Evolutionary conservation across 2,113 vertebrate species (phyloP).

Genomic region (Corythornis madagascariensis): DNA sequence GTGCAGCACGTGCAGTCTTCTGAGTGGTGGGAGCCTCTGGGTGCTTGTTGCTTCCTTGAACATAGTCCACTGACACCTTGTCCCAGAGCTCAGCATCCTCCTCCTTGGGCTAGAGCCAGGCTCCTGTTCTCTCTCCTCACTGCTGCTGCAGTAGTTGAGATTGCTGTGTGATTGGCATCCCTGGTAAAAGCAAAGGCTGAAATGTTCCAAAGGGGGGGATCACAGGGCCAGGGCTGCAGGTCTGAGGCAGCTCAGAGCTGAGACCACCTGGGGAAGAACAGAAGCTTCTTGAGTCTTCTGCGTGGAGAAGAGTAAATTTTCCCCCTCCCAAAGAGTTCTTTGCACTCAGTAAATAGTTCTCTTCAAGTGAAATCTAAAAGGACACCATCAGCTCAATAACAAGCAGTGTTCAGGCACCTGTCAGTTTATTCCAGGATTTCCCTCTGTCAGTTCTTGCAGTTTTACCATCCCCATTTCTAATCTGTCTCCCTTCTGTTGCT

Average conservation of each 20-base stretch:
- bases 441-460: background rate
- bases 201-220: background rate
- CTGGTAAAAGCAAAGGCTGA: background rate
- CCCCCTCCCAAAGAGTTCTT: background rate
- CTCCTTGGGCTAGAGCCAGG: background rate
- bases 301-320: accelerated
- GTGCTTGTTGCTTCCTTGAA: background rate
- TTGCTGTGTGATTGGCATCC: background rate
- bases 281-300: background rate
- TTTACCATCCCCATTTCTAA: background rate
- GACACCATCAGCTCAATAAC: background rate
- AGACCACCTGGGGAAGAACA: background rate
- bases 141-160: background rate
- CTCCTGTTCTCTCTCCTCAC: background rate
- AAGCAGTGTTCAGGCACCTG: background rate
- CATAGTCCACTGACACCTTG: background rate
- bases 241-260: background rate
- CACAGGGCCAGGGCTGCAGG: background rate
- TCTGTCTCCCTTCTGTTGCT: conserved; percentile 19
- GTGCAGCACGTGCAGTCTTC: background rate
- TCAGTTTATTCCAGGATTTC: conserved; percentile 13
- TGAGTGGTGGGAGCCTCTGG: background rate
- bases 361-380: background rate
- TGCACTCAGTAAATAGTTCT: background rate
- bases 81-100: accelerated